Percentiles rank a stretch among this genome's conserved stretches.
phyloP scores from a whole-genome alignment of 2,797 vertebrate genomes.

The Dipus sagitta region DNA sequence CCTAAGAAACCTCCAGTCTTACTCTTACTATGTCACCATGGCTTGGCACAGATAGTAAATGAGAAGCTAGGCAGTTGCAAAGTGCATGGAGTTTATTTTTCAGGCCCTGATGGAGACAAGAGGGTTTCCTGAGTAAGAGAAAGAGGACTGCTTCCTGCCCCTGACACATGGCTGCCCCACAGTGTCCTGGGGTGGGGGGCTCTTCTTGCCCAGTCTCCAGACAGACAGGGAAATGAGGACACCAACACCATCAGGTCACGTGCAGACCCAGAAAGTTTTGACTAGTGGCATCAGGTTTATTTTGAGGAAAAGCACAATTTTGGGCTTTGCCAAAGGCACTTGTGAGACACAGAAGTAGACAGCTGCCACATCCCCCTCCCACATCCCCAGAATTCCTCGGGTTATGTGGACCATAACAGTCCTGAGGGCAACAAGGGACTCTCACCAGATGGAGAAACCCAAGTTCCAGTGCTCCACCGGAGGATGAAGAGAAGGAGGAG shows the following conservation, averaged over 20 bases:
- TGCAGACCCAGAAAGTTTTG: not conserved
- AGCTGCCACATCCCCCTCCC: too few species aligned
- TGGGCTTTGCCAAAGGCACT: slow-evolving; percentile 18
- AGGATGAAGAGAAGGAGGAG: not conserved
- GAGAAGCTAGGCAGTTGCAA: not conserved
- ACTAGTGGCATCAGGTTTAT: slow-evolving; percentile 64
- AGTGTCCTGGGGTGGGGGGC: too few species aligned
- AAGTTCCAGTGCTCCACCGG: not conserved
- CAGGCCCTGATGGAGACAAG: not conserved
- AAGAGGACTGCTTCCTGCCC: not conserved
- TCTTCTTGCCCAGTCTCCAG: not conserved
- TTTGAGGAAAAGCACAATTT: slow-evolving; percentile 14
- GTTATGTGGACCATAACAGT: not conserved
- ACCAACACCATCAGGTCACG: not conserved
- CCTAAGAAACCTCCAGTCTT: not conserved
- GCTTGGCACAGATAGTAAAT: not conserved
- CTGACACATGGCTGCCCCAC: not conserved
- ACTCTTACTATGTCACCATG: accelerated
- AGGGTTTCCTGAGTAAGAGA: not conserved
- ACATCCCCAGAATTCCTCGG: not conserved
- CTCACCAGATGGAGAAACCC: not conserved
- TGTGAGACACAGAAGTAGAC: not conserved
- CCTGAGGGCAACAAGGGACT: not conserved
- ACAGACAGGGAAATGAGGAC: not conserved
- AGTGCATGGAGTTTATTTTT: not conserved